A percentile compares a stretch with the other conserved stretches of the same genome.
These are phyloP conservation scores for Ephialtes manifestator DNA, from an alignment of 2,888 invertebrate genomes.

Conservation along the genomic window DNA sequence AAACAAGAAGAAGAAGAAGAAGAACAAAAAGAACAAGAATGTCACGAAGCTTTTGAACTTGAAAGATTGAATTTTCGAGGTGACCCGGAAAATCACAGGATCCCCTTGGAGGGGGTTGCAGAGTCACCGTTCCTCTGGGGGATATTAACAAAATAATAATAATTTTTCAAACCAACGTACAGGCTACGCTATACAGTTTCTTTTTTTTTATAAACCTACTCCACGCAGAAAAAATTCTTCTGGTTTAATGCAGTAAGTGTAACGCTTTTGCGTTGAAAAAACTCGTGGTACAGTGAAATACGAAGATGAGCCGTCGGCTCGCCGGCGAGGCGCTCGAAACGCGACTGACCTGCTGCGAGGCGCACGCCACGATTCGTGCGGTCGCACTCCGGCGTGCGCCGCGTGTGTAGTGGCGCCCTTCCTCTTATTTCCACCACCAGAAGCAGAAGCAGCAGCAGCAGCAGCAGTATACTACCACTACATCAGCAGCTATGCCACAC, in stretches of 20 bases:
- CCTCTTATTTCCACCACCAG: neutral
- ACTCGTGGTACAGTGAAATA: neutral
- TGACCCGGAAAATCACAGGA: constrained; percentile 28
- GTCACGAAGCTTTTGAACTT: constrained; percentile 20
- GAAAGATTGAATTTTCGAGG: constrained; percentile 15
- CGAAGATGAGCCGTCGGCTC: constrained; percentile 48
- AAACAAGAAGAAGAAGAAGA: neutral
- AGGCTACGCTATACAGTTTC: too few relatives aligned
- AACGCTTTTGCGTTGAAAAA: neutral
- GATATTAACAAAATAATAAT: neutral
- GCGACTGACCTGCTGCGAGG: constrained; percentile 63
- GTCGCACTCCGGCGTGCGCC: constrained; percentile 54
- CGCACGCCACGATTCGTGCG: constrained; percentile 28
- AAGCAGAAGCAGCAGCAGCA: neutral
- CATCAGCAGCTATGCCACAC: constrained; percentile 21
- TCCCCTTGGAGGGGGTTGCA: neutral
- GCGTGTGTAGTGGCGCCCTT: constrained; percentile 45
- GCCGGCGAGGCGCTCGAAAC: constrained; percentile 67
- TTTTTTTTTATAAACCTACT: neutral
- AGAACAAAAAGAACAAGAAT: neutral
- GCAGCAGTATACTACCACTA: constrained; percentile 12
- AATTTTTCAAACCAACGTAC: neutral
- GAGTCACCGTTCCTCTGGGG: neutral
- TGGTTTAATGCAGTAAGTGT: neutral
- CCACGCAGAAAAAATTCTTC: neutral